Base-by-base conservation (phyloP, 2,888 invertebrate species). In the Tetranychus truncatus region DNA sequence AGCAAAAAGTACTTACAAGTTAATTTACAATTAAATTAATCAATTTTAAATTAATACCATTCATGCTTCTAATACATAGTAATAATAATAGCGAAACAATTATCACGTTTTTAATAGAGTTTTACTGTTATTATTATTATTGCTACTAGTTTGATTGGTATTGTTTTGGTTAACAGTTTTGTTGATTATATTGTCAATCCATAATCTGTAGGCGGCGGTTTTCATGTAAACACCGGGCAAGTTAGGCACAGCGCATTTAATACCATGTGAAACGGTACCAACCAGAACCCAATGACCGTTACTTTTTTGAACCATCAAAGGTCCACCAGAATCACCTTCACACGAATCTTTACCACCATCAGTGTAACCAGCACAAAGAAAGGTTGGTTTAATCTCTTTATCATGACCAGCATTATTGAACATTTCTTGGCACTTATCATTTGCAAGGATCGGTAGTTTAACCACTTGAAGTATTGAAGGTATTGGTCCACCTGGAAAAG, bases 181-280 rank as follows among this genome's bases (percentile, higher is more conserved):
- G 44, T 66, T 71, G 24, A 73, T 77, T 44, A 76, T 55, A 15
- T 72, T 74, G 34, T 67, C 34, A 46, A 94, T 86, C 94, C 94
- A 94, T 1, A 92, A 91, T 81, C 92, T 92, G 83, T 92, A 94
- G 84, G 86, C 92, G 0, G 91, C 90, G 77, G 93, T 93, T 79
- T 92, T 86, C 93, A 94, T 94, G 83, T 94, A 94, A 66, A 94
- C 92, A 11, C 94, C 94, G 0, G 93, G 93, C 45, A 93, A 84
- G 84, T 91, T 92, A 0, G 93, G 92, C 5, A 92, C 91, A 0
- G 93, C 93, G 81, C 94, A 94, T 81, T 92, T 92, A 80, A 93
- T 93, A n/a, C 94, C 94, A 80, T 94, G 93, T 8, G 92, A 93
- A 0, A 94, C 94, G 0, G 93, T 94, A 7, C 94, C 94, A 1